Evolutionary conservation across 1,140 invertebrate species (phyloP).

Genomic region (Lethrus apterus): DNA sequence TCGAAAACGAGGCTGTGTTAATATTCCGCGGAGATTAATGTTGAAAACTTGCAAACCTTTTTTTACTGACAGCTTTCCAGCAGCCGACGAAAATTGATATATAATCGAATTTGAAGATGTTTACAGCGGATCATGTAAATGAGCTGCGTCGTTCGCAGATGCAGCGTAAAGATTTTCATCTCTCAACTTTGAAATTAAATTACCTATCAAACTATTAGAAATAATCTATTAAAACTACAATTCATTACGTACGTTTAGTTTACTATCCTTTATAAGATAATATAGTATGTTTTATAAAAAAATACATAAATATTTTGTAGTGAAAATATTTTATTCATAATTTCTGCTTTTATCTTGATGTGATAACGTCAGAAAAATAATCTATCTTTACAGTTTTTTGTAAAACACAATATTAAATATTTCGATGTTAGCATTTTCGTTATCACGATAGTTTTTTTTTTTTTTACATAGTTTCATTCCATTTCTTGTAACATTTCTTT

Average conservation of each 20-base stretch:
- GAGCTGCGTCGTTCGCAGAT: neutral
- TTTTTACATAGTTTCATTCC: neutral
- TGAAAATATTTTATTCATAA: neutral
- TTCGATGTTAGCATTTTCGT: too few relatives aligned
- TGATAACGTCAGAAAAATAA: neutral
- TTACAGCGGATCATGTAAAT: slow-evolving; percentile 10
- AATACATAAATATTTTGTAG: neutral
- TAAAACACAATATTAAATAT: neutral
- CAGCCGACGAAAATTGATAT: neutral
- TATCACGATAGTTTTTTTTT: neutral
- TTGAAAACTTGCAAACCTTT: neutral
- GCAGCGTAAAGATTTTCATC: neutral
- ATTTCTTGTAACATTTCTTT: neutral
- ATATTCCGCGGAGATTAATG: slow-evolving; percentile 7
- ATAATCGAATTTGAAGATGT: slow-evolving; percentile 4
- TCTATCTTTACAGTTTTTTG: neutral
- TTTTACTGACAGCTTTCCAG: neutral
- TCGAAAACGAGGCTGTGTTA: neutral
- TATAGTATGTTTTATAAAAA: neutral
- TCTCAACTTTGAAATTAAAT: neutral
- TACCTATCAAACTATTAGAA: neutral
- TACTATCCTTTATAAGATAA: neutral
- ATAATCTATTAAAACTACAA: neutral
- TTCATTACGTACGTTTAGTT: too few relatives aligned
- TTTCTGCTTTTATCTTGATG: neutral